Evolutionary conservation across 1,140 invertebrate species (phyloP).

Genomic region (Atta cephalotes): DNA sequence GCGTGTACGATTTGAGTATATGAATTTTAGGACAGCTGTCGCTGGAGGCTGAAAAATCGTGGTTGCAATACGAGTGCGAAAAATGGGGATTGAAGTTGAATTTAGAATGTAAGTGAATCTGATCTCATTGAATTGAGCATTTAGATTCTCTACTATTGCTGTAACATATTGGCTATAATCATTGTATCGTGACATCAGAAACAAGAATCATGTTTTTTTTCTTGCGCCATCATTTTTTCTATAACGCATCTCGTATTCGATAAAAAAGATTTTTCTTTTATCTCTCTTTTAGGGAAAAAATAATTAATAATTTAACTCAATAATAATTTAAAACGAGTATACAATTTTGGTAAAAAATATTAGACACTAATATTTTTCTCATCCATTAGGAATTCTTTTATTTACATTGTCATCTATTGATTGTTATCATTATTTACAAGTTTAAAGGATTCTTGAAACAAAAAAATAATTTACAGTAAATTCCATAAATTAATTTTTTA

Average conservation of each 20-base stretch:
- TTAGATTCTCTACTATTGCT: neutral
- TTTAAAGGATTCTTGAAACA: too few species aligned
- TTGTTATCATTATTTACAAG: too few species aligned
- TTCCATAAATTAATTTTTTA: too few species aligned
- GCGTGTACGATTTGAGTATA: neutral
- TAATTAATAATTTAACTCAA: neutral
- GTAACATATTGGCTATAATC: neutral
- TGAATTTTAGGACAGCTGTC: constrained; percentile 91
- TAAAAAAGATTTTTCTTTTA: neutral
- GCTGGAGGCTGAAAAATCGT: constrained; percentile 94
- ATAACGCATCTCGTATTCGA: neutral
- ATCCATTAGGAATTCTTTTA: too few species aligned
- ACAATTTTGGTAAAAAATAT: too few species aligned
- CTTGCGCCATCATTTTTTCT: neutral
- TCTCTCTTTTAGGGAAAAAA: neutral
- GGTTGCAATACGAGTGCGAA: constrained; percentile 95
- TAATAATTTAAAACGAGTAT: too few species aligned
- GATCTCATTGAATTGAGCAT: neutral
- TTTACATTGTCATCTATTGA: too few species aligned
- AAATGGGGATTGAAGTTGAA: constrained; percentile 93
- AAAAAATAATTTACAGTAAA: too few species aligned
- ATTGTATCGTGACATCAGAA: neutral
- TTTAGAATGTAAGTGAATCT: constrained; percentile 90
- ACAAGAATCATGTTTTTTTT: neutral
- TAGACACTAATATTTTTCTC: too few species aligned